Conservation (phyloP, 1,140 invertebrate species). For the Atta texana region DNA sequence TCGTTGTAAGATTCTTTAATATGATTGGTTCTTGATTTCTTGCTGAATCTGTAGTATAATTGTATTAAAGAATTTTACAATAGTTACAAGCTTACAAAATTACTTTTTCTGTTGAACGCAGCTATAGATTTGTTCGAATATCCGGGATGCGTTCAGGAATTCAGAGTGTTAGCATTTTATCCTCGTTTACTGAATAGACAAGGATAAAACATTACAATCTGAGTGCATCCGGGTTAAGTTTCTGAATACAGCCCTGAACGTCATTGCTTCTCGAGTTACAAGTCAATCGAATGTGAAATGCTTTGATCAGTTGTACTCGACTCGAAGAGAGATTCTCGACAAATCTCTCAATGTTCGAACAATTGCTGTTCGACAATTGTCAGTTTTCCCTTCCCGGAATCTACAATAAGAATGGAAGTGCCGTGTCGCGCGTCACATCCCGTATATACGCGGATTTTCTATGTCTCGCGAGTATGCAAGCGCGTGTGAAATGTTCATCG, state of each 20-base stretch:
- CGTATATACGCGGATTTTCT: conserved; percentile 16
- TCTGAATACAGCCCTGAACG: not conserved
- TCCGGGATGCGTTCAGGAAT: not conserved
- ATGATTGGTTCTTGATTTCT: too few species aligned
- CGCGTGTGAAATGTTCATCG: conserved; percentile 25
- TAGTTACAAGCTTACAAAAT: too few species aligned
- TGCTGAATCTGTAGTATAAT: too few species aligned
- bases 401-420: conserved; percentile 31
- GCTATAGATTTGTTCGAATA: not conserved
- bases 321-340: not conserved
- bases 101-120: too few species aligned
- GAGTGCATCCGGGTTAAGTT: too few species aligned
- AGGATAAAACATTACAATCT: too few species aligned
- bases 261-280: not conserved
- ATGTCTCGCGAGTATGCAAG: conserved; percentile 7
- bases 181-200: too few species aligned
- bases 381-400: conserved; percentile 10
- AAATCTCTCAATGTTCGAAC: conserved; percentile 10
- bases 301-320: not conserved
- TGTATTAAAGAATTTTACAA: too few species aligned
- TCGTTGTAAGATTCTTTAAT: too few species aligned
- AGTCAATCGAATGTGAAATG: not conserved
- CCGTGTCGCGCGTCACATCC: not conserved
- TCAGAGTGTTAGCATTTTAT: too few species aligned
- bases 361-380: not conserved